Evolutionary conservation across 1,140 invertebrate genomes (phyloP), one percentile per base, ranked within the genome.

Genomic region (Drosophila ercepeae): DNA sequence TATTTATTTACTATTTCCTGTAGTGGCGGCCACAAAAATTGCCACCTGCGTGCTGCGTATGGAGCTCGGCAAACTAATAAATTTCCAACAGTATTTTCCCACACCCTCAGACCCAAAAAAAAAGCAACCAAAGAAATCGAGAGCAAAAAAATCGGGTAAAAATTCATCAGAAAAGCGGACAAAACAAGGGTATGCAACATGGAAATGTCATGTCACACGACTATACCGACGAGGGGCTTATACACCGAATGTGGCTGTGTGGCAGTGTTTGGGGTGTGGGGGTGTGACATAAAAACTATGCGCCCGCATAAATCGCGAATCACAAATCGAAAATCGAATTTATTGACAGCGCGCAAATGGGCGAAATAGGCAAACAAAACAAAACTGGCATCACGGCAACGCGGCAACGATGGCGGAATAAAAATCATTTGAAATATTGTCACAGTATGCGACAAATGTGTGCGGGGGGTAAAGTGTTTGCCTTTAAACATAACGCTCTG

Each of bases 261-360:
- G 34, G 44, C 2, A 4, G 36, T 23, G 4, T 41, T n/a, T n/a
- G n/a, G 13, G 21, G 4, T 21, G 21, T 21, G 13, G 16, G 58
- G 49, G 25, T 54, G 55, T 41, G 18, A 54, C 42, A 73, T 59
- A 78, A 72, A 77, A 77, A 77, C 76, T 78, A 69, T 59, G 57
- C 44, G 59, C 59, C 60, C 61, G 64, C 63, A 75, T 75, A 86
- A 79, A 86, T 73, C 68, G 69, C 69, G 50, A 73, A 73, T 72
- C 69, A 72, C 70, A 78, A 83, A 83, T 79, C 71, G 81, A 86
- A 83, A 84, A 84, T 84, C 81, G 82, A 86, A 86, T 86, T 86
- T 86, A 86, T 86, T 88, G 81, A 81, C 81, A 86, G 68, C 68
- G 72, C 75, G 44, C 71, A 86, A 84, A 84, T 84, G 82, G 51